Base-by-base conservation (phyloP, 2,888 invertebrate species). In the Agriopis leucophaearia region DNA sequence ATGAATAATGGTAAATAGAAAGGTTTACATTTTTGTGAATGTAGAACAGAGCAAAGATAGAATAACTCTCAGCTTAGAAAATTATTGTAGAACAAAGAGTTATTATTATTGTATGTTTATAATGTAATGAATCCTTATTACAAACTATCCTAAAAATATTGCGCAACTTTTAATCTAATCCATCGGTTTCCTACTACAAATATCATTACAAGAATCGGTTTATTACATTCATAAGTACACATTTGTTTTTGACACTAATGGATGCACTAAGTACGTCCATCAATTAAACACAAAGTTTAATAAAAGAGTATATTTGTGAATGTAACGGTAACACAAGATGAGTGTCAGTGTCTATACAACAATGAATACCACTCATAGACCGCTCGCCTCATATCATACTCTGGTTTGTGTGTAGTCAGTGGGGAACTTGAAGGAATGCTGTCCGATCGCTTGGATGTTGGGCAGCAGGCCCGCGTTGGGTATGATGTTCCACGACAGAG, bases 381-480 rank as follows among this genome's bases (percentile, higher is more conserved):
- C 74, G 59, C 72, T 78, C 64, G 68, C 77, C 74, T 74, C 78
- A 64, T 83, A 91, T 94, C 92, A 94, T 86, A 94, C 94, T 76
- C 94, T 88, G 12, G 94, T 89, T 72, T 94, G 92, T 16, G 98
- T 97, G 88, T 99, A 99, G 81, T 98, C 97, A 64, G 95, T 90
- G 40, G 99, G 99, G 90, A 99, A 99, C 88, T 96, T 95, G 89
- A 99, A 98, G 40, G 96, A 95, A 87, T 99, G 98, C 66, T 96
- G 95, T 38, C 98, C 99, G 67, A 95, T 92, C 3, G 98, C 97
- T 83, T 96, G 95, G 57, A 99, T 96, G 81, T 97, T 98, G 27
- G 99, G 99, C 76, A 99, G 92, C 64, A 98, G 95, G 50, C 99
- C 99, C 73, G 99, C 99, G 92, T 99, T 99, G 36, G 99, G 99